These are phyloP conservation scores for Ennomos quercinarius DNA, from an alignment of 2,888 invertebrate species.

Conservation along the genomic window DNA sequence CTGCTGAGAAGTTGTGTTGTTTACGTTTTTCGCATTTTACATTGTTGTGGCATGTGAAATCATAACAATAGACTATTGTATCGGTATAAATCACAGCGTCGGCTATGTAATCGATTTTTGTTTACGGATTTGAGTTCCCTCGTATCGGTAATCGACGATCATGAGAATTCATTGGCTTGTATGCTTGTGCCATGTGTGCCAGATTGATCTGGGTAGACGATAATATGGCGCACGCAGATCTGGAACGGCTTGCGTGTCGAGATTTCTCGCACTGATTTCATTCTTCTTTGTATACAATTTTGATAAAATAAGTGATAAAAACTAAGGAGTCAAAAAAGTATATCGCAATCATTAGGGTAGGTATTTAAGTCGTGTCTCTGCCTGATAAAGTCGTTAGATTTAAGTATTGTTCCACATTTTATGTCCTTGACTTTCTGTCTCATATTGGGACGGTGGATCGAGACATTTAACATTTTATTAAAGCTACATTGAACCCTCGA, in stretches of 20 bases:
- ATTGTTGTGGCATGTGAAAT: conserved; percentile 44
- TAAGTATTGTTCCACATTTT: background rate
- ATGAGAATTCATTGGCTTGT: conserved; percentile 14
- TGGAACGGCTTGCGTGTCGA: conserved; percentile 5
- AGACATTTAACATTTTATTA: conserved; percentile 2
- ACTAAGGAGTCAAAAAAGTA: too few species aligned
- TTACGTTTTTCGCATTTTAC: conserved; percentile 47
- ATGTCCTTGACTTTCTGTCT: background rate
- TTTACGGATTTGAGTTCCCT: conserved; percentile 14
- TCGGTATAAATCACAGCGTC: conserved; percentile 38
- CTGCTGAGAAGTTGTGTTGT: conserved; percentile 43
- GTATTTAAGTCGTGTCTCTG: too few species aligned
- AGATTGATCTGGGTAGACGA: conserved; percentile 9
- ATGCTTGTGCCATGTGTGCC: conserved; percentile 1
- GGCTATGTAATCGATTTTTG: conserved; percentile 37
- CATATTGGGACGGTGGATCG: background rate
- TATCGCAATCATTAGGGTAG: too few species aligned
- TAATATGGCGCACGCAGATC: conserved; percentile 6
- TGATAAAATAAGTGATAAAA: background rate
- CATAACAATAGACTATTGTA: conserved; percentile 44
- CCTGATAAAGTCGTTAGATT: too few species aligned
- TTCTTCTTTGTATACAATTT: background rate
- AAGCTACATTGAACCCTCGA: conserved; percentile 11
- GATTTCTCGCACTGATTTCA: conserved; percentile 12
- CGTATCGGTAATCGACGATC: conserved; percentile 13